These are phyloP conservation scores for Mastacembelus armatus DNA, from an alignment of 2,797 vertebrate species.

Conservation along the genomic window DNA sequence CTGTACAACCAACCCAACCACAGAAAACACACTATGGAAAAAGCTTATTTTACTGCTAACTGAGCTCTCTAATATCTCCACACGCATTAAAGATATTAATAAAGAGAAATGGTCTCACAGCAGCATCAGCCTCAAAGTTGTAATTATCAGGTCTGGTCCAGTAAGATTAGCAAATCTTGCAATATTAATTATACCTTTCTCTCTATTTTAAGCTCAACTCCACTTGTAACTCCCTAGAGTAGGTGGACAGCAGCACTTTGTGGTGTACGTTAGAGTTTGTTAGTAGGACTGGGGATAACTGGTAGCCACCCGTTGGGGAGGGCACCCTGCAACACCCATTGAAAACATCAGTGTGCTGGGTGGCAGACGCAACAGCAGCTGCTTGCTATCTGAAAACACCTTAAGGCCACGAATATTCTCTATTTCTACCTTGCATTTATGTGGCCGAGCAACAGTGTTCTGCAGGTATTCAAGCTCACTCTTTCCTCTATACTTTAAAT, in stretches of 20 bases:
- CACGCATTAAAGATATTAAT: neutral
- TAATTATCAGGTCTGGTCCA: neutral
- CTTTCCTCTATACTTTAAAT: too few species aligned
- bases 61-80: neutral
- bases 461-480: too few species aligned
- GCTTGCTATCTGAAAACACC: too few species aligned
- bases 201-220: neutral
- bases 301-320: too few species aligned
- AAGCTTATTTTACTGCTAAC: neutral
- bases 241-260: neutral
- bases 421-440: too few species aligned
- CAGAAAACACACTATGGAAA: neutral
- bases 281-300: neutral
- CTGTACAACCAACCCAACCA: neutral
- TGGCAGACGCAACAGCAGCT: too few species aligned
- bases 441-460: too few species aligned
- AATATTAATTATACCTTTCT: neutral
- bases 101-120: neutral
- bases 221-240: neutral
- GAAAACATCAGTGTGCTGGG: too few species aligned
- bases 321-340: too few species aligned
- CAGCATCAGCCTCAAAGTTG: neutral
- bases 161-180: neutral
- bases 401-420: too few species aligned
- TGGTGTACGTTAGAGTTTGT: neutral